These are phyloP conservation scores for Protaetia brevitarsis DNA, from an alignment of 1,140 invertebrate species.

Conservation along the genomic window DNA sequence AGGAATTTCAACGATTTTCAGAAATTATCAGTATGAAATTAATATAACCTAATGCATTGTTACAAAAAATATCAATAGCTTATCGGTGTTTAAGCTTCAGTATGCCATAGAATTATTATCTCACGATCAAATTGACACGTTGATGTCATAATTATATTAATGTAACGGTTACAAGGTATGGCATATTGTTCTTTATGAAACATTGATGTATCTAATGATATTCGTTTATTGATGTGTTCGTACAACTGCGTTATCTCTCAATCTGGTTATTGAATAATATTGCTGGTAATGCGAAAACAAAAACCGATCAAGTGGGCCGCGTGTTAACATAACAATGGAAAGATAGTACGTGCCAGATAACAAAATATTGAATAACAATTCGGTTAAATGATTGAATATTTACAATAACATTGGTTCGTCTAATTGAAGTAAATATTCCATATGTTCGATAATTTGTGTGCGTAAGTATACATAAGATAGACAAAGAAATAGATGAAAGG, in stretches of 20 bases:
- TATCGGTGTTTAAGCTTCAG: background rate
- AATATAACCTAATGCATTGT: no score
- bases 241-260: background rate
- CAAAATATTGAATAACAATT: background rate
- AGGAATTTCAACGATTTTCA: no score
- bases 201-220: background rate
- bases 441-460: no score
- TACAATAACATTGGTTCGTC: no score
- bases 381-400: background rate
- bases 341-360: background rate
- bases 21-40: no score
- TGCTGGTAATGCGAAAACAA: background rate
- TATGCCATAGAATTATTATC: background rate
- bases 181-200: constrained; percentile 7
- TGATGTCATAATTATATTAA: background rate
- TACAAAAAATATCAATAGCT: no score
- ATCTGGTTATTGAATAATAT: background rate
- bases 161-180: background rate
- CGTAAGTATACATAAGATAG: no score
- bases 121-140: background rate
- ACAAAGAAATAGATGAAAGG: no score
- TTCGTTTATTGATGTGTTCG: background rate
- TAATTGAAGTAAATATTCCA: no score
- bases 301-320: background rate
- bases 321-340: background rate